Conservation (phyloP, 64 coral and sea anemone genomes). For the Dendrophyllia cribrosa region DNA sequence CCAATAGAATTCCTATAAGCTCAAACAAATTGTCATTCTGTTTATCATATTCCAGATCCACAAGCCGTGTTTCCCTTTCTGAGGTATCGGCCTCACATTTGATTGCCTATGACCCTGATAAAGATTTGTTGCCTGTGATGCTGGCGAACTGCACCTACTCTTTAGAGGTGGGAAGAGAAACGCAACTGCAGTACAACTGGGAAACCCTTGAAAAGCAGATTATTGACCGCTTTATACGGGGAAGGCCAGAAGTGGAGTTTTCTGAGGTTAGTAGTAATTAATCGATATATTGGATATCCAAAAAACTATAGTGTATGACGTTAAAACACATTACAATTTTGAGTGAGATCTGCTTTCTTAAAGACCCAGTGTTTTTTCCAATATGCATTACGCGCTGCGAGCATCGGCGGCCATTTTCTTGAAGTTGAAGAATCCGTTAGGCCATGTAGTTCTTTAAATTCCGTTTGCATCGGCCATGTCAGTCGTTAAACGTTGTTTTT, state of each 20-base stretch:
- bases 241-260: slow-evolving; percentile 60
- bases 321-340: no score
- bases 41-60: background rate
- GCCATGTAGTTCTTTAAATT: no score
- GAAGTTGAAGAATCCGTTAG: no score
- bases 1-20: no score
- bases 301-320: no score
- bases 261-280: slow-evolving; percentile 50
- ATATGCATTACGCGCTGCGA: no score
- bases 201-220: slow-evolving; percentile 53
- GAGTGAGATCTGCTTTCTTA: no score
- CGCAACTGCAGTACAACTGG: slow-evolving; percentile 69
- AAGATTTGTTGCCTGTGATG: slow-evolving; percentile 60
- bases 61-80: background rate
- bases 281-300: no score
- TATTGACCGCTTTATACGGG: slow-evolving; percentile 62
- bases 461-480: no score
- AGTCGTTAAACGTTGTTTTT: no score
- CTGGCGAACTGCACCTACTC: slow-evolving; percentile 74
- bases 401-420: no score
- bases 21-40: background rate
- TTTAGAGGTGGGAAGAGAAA: slow-evolving; percentile 65
- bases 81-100: slow-evolving; percentile 58
- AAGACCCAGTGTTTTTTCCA: no score
- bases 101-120: slow-evolving; percentile 67